These are phyloP conservation scores for Thera britannica DNA, from an alignment of 2,888 invertebrate genomes.

Conservation along the genomic window DNA sequence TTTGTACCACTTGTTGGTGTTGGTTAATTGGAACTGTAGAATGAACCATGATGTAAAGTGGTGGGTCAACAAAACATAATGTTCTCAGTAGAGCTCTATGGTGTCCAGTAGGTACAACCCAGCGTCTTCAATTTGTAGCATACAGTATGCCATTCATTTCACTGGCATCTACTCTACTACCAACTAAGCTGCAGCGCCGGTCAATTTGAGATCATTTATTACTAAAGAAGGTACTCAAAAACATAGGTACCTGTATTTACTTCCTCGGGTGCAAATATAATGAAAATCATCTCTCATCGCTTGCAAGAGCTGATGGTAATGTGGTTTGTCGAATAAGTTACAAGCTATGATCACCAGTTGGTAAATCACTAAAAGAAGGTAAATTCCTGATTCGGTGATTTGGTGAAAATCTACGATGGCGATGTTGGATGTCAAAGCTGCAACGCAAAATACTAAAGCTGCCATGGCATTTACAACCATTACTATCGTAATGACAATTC, in stretches of 20 bases:
- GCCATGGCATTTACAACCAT: neutral
- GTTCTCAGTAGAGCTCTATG: no score
- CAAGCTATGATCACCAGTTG: constrained; percentile 23
- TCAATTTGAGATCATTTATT: neutral
- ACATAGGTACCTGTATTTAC: constrained; percentile 31
- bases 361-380: constrained; percentile 27
- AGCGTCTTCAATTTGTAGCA: no score
- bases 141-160: no score
- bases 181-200: no score
- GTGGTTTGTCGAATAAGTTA: constrained; percentile 7
- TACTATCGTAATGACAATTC: constrained; percentile 15
- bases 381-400: constrained; percentile 31
- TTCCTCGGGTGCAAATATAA: constrained; percentile 28
- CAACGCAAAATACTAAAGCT: neutral
- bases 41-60: no score
- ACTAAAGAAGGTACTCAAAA: neutral
- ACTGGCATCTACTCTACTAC: no score
- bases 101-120: no score
- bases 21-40: no score
- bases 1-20: no score
- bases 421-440: constrained; percentile 2
- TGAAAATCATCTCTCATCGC: constrained; percentile 29
- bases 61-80: no score
- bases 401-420: constrained; percentile 16
- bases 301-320: constrained; percentile 21